A percentile compares a stretch with the other conserved stretches of the same genome.
Evolutionary conservation across 2,797 vertebrate genomes (phyloP).

Genomic region (Sus cebifrons): DNA sequence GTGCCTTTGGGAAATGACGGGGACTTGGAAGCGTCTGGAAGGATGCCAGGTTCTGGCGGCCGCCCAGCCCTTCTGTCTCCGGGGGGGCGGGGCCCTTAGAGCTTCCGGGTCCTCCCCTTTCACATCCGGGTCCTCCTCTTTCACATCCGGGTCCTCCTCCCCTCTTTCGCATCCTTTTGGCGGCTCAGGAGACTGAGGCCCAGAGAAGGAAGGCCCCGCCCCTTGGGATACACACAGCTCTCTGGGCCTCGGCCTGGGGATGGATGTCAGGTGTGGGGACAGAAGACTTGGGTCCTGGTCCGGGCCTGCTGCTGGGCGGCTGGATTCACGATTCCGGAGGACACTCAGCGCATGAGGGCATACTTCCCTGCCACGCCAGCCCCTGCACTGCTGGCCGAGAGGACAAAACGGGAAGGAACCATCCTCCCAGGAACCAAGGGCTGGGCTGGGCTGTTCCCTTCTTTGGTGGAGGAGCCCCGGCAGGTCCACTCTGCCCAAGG

Average conservation of each 20-base stretch:
- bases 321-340: neutral
- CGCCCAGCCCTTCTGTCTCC: neutral
- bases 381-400: neutral
- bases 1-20: neutral
- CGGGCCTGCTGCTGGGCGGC: neutral
- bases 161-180: neutral
- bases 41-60: neutral
- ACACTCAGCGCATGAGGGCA: neutral
- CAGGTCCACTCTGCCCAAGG: neutral
- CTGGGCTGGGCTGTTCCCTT: neutral
- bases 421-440: neutral
- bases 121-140: neutral
- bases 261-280: neutral
- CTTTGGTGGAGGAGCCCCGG: neutral
- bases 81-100: neutral
- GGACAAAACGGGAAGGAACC: conserved; percentile 61
- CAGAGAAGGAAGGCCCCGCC: neutral
- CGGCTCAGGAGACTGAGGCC: neutral
- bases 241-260: neutral
- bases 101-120: neutral
- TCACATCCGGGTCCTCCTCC: too few species aligned
- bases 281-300: neutral
- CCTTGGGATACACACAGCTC: neutral
- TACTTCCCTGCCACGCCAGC: neutral
- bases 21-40: neutral